A percentile compares a stretch with the other conserved stretches of the same genome.
phyloP scores from a whole-genome alignment of 1,140 invertebrate genomes.

The Lasioglossum albipes region DNA sequence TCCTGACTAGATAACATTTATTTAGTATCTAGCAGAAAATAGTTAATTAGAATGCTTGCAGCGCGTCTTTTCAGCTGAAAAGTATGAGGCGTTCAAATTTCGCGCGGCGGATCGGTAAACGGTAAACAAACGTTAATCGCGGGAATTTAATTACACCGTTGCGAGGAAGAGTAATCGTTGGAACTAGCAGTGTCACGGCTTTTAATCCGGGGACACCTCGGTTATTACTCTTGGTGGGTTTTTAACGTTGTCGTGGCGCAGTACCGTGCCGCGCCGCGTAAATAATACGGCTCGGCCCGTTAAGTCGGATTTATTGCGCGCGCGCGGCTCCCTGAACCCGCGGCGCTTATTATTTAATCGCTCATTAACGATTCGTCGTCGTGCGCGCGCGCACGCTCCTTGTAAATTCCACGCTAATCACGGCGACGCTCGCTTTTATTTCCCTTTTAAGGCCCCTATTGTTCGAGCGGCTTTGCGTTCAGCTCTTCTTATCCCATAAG shows the following conservation, averaged over 20 bases:
- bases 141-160: conserved; percentile 59
- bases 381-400: neutral
- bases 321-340: conserved; percentile 17
- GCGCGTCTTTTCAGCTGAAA: too few species aligned
- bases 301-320: conserved; percentile 54
- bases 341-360: conserved; percentile 54
- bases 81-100: neutral
- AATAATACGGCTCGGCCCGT: conserved; percentile 57
- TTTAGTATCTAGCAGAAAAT: too few species aligned
- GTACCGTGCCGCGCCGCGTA: conserved; percentile 33
- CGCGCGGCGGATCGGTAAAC: neutral
- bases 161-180: conserved; percentile 53
- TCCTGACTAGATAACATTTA: too few species aligned
- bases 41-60: too few species aligned
- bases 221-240: conserved; percentile 53
- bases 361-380: conserved; percentile 54
- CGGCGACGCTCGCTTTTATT: neutral
- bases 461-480: neutral
- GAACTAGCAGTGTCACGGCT: conserved; percentile 63
- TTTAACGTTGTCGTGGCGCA: conserved; percentile 55
- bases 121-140: conserved; percentile 44
- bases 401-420: conserved; percentile 28
- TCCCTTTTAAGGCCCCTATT: neutral
- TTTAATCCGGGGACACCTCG: conserved; percentile 61
- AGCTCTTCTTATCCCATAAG: too few species aligned